Base-by-base conservation (phyloP, 1,140 invertebrate genomes). In the Stenopsyche tienmushanensis region DNA sequence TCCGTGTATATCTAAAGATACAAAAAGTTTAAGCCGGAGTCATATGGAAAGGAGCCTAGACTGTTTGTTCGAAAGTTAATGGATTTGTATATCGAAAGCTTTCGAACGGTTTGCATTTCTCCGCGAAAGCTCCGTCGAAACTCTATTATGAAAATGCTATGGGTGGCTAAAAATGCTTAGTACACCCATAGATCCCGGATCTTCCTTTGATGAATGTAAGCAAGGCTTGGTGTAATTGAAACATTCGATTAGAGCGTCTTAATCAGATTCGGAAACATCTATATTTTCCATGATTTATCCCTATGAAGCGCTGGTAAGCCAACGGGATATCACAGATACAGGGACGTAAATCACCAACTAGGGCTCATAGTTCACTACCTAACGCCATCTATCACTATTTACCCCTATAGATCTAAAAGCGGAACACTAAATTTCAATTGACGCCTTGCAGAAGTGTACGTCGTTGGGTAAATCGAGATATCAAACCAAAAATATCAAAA, bases 391-490 rank as follows among this genome's bases (percentile, higher is more conserved):
- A 57, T 57, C 54, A 57, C 54, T 57, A 57, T 57, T 34, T 57
- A 57, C 15, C 44, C 17, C 44, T 45, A 53, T 13, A 25, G 23
- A 53, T 53, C 13, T 9, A 23, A 53, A 53, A 57, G 34, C 34
- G 15, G 20, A 57, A 24, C 54, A 57, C 54, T 57, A 57, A 57
- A 57, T 57, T 57, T 57, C 54, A 57, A 57, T 57, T 57, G 54
- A 57, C 54, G 24, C 39, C 39, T 8, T 21, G 23, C 54, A 57
- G 21, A 57, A 42, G 39, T 21, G 54, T 26, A 57, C 54, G 10
- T 20, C 54, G 34, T 8, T 13, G 54, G 18, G 29, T 18, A 57
- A 57, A 42, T 57, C 24, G 54, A 42, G 15, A 34, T 34, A 34
- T 34, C 13, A 34, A 5, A 5, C 5, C 13, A 13, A 13, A 13